A percentile compares a stretch with the other conserved stretches of the same genome.
Evolutionary conservation across 2,888 invertebrate species (phyloP).

Genomic region (Eupeodes latifasciatus): DNA sequence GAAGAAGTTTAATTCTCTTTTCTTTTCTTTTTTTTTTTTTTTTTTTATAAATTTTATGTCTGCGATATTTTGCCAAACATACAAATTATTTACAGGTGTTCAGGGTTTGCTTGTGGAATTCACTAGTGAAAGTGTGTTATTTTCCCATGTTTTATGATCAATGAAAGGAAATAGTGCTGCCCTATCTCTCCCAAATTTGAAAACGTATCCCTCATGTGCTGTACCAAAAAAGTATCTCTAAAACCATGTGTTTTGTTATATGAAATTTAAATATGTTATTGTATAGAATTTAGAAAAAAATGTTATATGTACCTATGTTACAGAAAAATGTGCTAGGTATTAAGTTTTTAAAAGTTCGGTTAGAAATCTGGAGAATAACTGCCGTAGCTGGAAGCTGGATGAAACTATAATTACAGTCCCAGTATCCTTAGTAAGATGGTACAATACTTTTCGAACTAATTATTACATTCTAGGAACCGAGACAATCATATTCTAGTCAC

Average conservation of each 20-base stretch:
- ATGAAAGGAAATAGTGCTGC: conserved; percentile 16
- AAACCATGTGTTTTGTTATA: background rate
- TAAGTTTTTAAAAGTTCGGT: conserved; percentile 22
- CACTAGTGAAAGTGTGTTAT: conserved; percentile 23
- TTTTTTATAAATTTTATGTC: conserved; percentile 16
- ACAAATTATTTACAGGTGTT: conserved; percentile 54
- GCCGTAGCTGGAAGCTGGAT: background rate
- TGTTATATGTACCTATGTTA: background rate
- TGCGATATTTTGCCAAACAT: conserved; percentile 51
- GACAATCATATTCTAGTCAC: background rate
- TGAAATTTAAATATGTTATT: no score
- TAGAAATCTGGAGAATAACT: background rate
- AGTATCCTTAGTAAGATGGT: conserved; percentile 62
- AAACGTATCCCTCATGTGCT: background rate
- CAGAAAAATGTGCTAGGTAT: conserved; percentile 23
- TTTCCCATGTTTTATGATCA: background rate
- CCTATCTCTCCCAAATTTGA: background rate
- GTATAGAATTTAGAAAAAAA: background rate
- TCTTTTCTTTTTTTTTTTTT: background rate
- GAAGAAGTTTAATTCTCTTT: conserved; percentile 58
- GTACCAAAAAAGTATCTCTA: background rate
- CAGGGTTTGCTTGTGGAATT: conserved; percentile 5
- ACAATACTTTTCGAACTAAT: conserved; percentile 55
- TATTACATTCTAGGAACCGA: conserved; percentile 60
- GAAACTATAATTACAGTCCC: background rate